Percentiles rank a stretch among this genome's conserved stretches.
phyloP scores from a whole-genome alignment of 2,888 invertebrate species.

The Thumatha senex region DNA sequence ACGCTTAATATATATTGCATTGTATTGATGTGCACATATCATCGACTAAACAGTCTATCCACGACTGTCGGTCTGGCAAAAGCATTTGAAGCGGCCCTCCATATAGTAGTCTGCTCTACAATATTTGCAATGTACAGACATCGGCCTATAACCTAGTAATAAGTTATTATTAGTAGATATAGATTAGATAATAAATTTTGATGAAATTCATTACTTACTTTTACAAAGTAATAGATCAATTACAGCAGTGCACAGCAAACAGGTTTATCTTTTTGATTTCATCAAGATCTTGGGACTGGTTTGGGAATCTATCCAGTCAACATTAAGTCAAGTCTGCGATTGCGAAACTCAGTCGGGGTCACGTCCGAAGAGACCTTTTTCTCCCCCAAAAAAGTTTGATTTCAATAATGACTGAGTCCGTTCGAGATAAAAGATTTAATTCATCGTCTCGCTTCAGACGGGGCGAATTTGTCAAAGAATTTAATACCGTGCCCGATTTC shows the following conservation, averaged over 20 bases:
- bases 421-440: slow-evolving; percentile 27
- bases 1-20: too few relatives aligned
- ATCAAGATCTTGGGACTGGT: too few relatives aligned
- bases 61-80: too few relatives aligned
- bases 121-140: too few relatives aligned
- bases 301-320: not conserved
- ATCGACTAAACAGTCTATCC: too few relatives aligned
- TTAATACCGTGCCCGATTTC: slow-evolving; percentile 25
- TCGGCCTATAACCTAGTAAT: too few relatives aligned
- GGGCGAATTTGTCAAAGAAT: slow-evolving; percentile 35
- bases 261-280: too few relatives aligned
- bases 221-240: not conserved
- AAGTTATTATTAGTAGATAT: too few relatives aligned
- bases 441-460: slow-evolving; percentile 25
- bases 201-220: not conserved
- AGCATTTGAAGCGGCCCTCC: too few relatives aligned
- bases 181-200: too few relatives aligned
- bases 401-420: slow-evolving; percentile 23
- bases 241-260: not conserved
- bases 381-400: not conserved
- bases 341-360: not conserved
- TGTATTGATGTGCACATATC: too few relatives aligned
- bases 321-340: not conserved
- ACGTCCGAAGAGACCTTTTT: not conserved
- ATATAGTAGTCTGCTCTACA: too few relatives aligned